A percentile compares a stretch with the other conserved stretches of the same genome.
phyloP scores from a whole-genome alignment of 2,113 vertebrate genomes.

The Glaucidium brasilianum region DNA sequence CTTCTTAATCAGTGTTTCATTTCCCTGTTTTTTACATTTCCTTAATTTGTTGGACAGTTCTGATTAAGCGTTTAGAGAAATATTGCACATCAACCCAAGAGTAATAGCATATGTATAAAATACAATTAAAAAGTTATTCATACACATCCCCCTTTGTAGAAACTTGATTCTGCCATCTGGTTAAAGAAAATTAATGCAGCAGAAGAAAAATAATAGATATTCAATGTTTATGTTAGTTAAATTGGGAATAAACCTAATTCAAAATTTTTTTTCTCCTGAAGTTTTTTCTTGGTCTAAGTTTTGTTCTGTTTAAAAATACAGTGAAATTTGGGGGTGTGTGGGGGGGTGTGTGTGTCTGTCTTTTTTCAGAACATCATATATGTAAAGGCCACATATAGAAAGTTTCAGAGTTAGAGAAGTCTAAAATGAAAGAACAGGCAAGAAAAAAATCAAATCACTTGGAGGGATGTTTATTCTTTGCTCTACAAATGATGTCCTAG shows the following conservation, averaged over 20 bases:
- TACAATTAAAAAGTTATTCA: background rate
- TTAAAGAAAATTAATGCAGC: background rate
- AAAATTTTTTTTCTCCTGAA: background rate
- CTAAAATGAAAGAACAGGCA: background rate
- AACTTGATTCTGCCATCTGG: fast-evolving
- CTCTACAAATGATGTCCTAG: fast-evolving
- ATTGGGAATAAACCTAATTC: background rate
- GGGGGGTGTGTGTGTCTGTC: too few species aligned
- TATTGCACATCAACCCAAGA: background rate
- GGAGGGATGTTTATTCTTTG: background rate
- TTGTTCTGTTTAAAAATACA: background rate
- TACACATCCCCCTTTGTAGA: background rate
- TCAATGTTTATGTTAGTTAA: background rate
- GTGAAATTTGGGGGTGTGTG: background rate
- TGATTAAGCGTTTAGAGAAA: background rate
- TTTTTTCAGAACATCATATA: background rate
- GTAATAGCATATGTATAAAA: background rate
- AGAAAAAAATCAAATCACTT: background rate
- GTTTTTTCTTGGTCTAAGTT: background rate
- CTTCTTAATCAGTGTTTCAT: background rate
- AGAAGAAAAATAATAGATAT: background rate
- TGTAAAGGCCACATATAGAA: background rate
- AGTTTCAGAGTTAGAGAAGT: background rate
- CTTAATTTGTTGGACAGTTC: background rate
- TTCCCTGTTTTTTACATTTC: background rate